Evolutionary conservation across 2,797 vertebrate genomes (phyloP).

Genomic region (Hyperoplus lanceolatus): DNA sequence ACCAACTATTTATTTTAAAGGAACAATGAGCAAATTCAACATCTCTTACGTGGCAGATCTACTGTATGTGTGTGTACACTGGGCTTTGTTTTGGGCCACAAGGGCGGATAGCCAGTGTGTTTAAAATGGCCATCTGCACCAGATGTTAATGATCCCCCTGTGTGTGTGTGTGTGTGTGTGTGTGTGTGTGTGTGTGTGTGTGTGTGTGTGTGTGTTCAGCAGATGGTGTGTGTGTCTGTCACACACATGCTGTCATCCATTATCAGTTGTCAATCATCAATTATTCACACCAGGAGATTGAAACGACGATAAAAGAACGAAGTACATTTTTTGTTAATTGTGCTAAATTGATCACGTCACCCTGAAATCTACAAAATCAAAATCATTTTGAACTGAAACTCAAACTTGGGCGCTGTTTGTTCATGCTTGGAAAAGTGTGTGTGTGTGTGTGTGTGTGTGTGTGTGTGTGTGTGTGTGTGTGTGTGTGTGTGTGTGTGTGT

Average conservation of each 20-base stretch:
- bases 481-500: not conserved
- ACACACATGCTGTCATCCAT: conserved; percentile 69
- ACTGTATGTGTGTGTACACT: not conserved
- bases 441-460: not conserved
- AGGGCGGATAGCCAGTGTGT: conserved; percentile 28
- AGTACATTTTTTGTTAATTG: not conserved
- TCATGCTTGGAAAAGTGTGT: too few species aligned
- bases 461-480: conserved; percentile 10
- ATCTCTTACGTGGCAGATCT: not conserved
- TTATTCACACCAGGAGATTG: conserved; percentile 68
- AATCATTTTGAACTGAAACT: too few species aligned
- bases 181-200: conserved; percentile 30
- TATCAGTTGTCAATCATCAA: conserved; percentile 67
- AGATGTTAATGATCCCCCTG: conserved; percentile 79
- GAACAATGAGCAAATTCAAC: too few species aligned
- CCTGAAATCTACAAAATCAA: too few species aligned
- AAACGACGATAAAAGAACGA: conserved; percentile 18
- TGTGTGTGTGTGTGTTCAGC: conserved; percentile 67
- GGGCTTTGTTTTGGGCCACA: conserved; percentile 3
- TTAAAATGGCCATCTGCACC: conserved; percentile 72
- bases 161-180: conserved; percentile 44
- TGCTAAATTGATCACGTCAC: not conserved
- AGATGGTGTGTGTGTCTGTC: conserved; percentile 77
- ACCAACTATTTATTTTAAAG: too few species aligned
- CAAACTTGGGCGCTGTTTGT: not conserved